phyloP scores from a whole-genome alignment of 2,113 vertebrate species.

The Laticauda laticaudata region DNA sequence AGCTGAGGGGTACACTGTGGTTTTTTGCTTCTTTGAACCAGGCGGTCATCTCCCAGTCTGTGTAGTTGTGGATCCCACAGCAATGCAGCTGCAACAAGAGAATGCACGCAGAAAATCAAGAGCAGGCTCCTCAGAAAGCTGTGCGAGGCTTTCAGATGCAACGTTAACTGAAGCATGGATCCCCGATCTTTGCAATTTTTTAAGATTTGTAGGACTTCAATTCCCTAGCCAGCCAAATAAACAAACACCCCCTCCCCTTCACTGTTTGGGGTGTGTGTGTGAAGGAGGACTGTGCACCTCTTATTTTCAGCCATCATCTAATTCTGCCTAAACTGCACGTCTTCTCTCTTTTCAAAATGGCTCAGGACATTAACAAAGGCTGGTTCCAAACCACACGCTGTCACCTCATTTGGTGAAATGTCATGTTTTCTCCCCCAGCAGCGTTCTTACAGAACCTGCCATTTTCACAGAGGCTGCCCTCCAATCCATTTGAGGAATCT shows the following conservation, averaged over 20 bases:
- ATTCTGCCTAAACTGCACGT: not conserved
- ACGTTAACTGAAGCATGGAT: not conserved
- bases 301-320: not conserved
- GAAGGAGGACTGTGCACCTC: not conserved
- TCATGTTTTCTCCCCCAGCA: not conserved
- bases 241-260: not conserved
- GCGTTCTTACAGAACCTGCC: not conserved
- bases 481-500: not conserved
- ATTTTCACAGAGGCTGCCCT: not conserved
- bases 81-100: constrained; percentile 80
- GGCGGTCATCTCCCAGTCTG: constrained; percentile 89
- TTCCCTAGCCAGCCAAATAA: not conserved
- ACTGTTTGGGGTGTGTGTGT: not conserved
- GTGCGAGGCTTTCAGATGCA: not conserved
- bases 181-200: not conserved
- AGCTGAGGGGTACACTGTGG: constrained; percentile 95
- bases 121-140: no score
- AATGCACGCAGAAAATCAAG: not conserved
- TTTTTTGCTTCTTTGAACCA: constrained; percentile 95
- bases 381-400: not conserved
- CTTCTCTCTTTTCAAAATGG: not conserved
- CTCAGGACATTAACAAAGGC: not conserved
- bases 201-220: not conserved
- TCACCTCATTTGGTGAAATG: not conserved
- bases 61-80: constrained; percentile 94